Evolutionary conservation across 2,888 invertebrate species (phyloP), one percentile per base, ranked within the genome.

Genomic region (Andrena bucephala): DNA sequence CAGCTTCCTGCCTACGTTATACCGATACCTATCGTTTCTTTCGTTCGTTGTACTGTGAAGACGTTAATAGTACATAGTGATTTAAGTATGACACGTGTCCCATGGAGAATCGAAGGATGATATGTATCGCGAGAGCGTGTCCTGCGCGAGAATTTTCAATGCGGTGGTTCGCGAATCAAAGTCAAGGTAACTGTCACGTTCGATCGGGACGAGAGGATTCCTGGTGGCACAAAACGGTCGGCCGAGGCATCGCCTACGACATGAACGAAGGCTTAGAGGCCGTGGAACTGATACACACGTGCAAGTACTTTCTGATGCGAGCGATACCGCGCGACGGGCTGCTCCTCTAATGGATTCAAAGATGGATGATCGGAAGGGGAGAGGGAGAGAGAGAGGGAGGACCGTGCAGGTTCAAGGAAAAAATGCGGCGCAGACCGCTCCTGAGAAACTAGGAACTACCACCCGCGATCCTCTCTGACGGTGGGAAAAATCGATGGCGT

Each of bases 301-400:
- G 87, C 83, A 86, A 79, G 76, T 87, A 84, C 87, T 88, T 88
- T 88, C 87, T 85, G 89, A 88, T 88, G 83, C 78, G 70, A 83
- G 74, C 79, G 87, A 89, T 89, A 88, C 70, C 74, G 72, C 50
- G 87, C 77, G 84, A 74, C 77, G 60, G 85, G 68, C 70, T 74
- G 85, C 86, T 88, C 76, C 82, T 81, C 81, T 88, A 88, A 88
- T 88, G 89, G 88, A 89, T 87, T 87, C 85, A 52, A 80, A 88
- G 87, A 89, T 88, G 87, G 80, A 88, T 87, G 87, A 85, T 89
- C 87, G 76, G 68, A 69, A 73, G 52, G 42, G 42, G 42, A 50
- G 62, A 62, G 77, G 75, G 68, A 57, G 75, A 72, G 60, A 60
- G 68, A 52, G 57, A 42, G 54, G 79, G 59, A 24, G 69, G 59